Evolutionary conservation across 2,113 vertebrate genomes (phyloP).

Genomic region (Raphicerus campestris): DNA sequence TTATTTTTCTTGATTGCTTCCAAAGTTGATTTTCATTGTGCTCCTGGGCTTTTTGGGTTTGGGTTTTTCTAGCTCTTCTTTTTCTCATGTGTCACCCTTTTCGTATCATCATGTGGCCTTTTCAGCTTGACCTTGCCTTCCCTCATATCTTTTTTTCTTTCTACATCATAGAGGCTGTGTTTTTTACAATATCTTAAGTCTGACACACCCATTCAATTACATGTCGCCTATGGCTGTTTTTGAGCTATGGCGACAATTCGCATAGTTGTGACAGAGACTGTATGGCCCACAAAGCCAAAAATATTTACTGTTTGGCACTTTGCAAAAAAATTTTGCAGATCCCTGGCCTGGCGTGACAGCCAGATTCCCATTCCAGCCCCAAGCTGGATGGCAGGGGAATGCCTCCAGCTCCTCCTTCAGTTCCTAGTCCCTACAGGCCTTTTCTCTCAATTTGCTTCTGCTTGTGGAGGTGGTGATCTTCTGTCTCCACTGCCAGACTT

Average conservation of each 20-base stretch:
- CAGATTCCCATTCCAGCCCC: not conserved
- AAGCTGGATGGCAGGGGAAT: not conserved
- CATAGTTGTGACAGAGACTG: not conserved
- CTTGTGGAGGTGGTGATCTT: not conserved
- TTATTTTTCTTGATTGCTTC: not conserved
- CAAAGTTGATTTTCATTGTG: not conserved
- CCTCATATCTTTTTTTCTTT: not conserved
- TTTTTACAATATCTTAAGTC: not conserved
- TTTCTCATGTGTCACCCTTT: not conserved
- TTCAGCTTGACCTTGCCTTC: not conserved
- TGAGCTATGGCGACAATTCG: not conserved
- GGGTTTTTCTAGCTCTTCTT: not conserved
- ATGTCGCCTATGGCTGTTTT: not conserved
- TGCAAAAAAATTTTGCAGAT: not conserved
- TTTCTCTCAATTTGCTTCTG: not conserved
- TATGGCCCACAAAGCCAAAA: not conserved
- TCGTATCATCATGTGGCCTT: not conserved
- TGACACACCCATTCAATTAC: not conserved
- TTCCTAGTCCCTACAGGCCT: not conserved
- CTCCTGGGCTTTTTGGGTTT: not conserved
- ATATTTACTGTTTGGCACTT: not conserved
- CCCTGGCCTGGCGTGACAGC: not conserved
- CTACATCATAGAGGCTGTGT: not conserved
- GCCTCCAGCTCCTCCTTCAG: rapidly evolving
- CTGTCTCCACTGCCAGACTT: not conserved